Evolutionary conservation across 2,113 vertebrate species (phyloP).

Genomic region (Callithrix jacchus): DNA sequence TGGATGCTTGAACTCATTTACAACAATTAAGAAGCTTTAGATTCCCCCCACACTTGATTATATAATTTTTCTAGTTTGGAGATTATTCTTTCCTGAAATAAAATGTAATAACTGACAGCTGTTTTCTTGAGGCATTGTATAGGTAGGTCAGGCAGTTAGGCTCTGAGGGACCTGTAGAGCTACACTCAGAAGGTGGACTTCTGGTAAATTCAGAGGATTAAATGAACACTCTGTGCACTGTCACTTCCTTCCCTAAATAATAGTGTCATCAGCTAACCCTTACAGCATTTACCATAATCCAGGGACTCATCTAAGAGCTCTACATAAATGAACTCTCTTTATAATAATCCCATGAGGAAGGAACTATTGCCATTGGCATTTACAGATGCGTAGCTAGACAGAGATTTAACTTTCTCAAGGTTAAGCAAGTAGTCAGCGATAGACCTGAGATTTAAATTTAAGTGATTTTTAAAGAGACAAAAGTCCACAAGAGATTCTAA

Average conservation of each 20-base stretch:
- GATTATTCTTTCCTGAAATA: background rate
- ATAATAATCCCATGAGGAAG: background rate
- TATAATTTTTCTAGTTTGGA: constrained; percentile 4
- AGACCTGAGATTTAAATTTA: background rate
- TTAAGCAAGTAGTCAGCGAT: background rate
- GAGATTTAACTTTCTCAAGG: background rate
- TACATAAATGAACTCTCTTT: background rate
- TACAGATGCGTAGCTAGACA: background rate
- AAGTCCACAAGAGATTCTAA: background rate
- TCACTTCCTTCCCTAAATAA: background rate
- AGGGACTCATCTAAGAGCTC: background rate
- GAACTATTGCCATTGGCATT: background rate
- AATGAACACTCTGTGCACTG: background rate
- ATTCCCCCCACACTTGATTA: background rate
- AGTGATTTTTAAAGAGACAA: background rate
- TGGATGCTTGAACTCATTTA: background rate
- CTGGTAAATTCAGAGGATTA: background rate
- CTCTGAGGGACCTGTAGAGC: background rate
- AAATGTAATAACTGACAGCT: background rate
- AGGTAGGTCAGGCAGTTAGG: background rate
- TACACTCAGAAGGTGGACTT: background rate
- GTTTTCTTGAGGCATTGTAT: background rate
- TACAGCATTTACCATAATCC: background rate
- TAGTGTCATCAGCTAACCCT: background rate
- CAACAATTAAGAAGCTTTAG: background rate